Conservation (phyloP, 2,888 invertebrate genomes). For the Caenorhabditis sinica region DNA sequence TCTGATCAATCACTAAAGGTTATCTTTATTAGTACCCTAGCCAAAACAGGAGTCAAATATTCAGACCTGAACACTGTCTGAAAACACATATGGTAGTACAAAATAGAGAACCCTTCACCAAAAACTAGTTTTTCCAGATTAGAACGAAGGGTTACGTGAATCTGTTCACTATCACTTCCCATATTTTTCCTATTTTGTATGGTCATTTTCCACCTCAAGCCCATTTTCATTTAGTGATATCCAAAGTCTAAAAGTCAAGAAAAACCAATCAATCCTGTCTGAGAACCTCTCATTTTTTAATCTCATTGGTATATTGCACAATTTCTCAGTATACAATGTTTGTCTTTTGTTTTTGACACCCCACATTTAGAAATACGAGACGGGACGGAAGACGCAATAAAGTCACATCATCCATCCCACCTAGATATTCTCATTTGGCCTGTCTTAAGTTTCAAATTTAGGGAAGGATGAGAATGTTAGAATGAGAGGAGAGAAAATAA, state of each 20-base stretch:
- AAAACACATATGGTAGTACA: no score
- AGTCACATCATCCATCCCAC: conserved; percentile 36
- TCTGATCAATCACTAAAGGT: no score
- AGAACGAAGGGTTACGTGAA: background rate
- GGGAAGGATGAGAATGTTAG: background rate
- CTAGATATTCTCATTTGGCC: conserved; percentile 42
- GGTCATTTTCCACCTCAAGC: no score
- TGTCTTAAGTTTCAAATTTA: conserved; percentile 25
- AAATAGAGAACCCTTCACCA: no score
- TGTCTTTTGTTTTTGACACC: conserved; percentile 11
- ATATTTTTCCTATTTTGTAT: background rate
- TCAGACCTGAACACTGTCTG: no score
- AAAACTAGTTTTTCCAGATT: background rate
- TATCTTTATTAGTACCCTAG: no score
- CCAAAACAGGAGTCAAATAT: no score
- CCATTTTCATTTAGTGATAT: background rate
- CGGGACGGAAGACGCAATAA: conserved; percentile 27
- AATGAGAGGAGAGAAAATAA: background rate
- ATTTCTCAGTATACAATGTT: conserved; percentile 30
- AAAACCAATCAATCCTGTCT: conserved; percentile 13
- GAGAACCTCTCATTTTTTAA: conserved; percentile 10
- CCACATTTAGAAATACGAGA: conserved; percentile 35
- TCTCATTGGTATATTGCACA: conserved; percentile 12
- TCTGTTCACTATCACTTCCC: background rate
- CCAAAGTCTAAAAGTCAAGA: background rate